Percentiles rank a stretch among this genome's conserved stretches.
phyloP scores from a whole-genome alignment of 2,888 invertebrate genomes.

The Stenotaenia linearis region DNA sequence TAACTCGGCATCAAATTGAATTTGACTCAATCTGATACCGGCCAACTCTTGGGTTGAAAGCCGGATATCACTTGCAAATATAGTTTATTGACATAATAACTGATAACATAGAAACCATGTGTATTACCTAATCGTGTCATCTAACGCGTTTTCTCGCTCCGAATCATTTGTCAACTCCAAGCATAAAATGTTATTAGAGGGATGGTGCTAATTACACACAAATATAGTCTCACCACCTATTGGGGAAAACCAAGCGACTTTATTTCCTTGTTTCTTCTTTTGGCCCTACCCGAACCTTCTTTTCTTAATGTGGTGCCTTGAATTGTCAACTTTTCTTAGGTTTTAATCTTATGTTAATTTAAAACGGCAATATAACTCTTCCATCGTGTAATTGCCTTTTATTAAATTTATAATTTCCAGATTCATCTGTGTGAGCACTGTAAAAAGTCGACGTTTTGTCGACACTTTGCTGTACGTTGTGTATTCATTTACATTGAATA shows the following conservation, averaged over 20 bases:
- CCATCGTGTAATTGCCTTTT: neutral
- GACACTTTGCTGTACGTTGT: neutral
- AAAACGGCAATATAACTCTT: neutral
- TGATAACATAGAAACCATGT: neutral
- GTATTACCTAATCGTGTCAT: neutral
- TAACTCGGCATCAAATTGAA: conserved; percentile 1
- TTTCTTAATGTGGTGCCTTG: conserved; percentile 15
- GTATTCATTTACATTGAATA: conserved; percentile 6
- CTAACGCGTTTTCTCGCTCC: conserved; percentile 12
- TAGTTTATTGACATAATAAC: neutral
- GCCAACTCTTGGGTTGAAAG: neutral
- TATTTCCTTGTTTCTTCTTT: neutral
- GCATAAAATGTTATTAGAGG: neutral
- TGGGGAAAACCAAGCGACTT: neutral
- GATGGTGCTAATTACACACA: neutral
- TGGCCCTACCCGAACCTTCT: neutral
- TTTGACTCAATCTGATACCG: neutral
- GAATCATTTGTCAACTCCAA: neutral
- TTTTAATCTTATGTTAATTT: neutral
- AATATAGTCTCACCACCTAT: neutral
- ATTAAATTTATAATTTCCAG: neutral
- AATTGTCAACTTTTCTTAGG: neutral
- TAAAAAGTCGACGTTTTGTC: neutral
- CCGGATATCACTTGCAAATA: neutral
- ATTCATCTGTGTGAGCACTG: conserved; percentile 20